Evolutionary conservation across 2,888 invertebrate species (phyloP).

Genomic region (Pterostichus madidus): DNA sequence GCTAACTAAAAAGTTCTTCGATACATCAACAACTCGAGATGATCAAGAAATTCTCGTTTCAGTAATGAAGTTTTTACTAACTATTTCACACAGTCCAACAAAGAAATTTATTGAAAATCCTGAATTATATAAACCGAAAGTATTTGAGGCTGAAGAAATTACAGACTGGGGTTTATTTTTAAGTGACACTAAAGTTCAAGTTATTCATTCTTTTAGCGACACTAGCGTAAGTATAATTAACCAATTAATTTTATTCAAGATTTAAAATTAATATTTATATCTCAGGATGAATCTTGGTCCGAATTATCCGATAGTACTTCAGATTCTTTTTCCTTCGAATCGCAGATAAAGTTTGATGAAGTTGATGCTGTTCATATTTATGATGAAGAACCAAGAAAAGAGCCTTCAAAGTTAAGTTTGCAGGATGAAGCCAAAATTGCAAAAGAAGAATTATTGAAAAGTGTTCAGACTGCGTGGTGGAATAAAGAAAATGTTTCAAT

Average conservation of each 20-base stretch:
- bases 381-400: background rate
- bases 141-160: constrained; percentile 74
- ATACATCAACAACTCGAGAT: constrained; percentile 69
- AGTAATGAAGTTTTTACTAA: constrained; percentile 73
- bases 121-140: constrained; percentile 69
- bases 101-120: constrained; percentile 73
- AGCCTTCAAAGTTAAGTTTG: constrained; percentile 12
- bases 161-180: constrained; percentile 79
- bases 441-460: constrained; percentile 70
- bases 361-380: constrained; percentile 1
- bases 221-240: constrained; percentile 72
- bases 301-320: constrained; percentile 15
- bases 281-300: constrained; percentile 45
- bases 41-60: constrained; percentile 72
- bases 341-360: constrained; percentile 8
- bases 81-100: constrained; percentile 74
- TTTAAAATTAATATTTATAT: background rate
- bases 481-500: constrained; percentile 70
- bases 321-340: constrained; percentile 1
- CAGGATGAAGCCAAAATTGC: constrained; percentile 55
- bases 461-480: constrained; percentile 74
- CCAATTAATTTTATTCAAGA: background rate
- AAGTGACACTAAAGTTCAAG: constrained; percentile 76
- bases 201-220: constrained; percentile 73
- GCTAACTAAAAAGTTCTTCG: constrained; percentile 72